Evolutionary conservation across 2,113 vertebrate species (phyloP).

Genomic region (Cyrtonyx montezumae): DNA sequence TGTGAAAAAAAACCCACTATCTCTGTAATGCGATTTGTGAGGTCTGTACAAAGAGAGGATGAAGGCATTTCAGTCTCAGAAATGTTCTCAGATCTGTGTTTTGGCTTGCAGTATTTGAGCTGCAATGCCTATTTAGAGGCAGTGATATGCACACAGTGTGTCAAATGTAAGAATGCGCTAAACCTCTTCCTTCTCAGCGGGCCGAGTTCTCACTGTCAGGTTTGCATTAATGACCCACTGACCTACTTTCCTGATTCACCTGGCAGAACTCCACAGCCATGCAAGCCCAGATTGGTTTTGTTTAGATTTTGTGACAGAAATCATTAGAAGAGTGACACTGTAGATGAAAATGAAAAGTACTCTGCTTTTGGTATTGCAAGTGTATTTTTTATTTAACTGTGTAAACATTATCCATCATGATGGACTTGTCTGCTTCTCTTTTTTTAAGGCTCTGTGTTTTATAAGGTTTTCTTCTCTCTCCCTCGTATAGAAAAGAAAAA

Average conservation of each 20-base stretch:
- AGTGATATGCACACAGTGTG: neutral
- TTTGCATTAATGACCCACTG: constrained; percentile 75
- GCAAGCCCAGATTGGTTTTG: constrained; percentile 52
- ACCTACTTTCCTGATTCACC: constrained; percentile 76
- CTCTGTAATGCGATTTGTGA: constrained; percentile 1
- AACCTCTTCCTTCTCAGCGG: neutral
- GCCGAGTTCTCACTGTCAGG: constrained; percentile 19
- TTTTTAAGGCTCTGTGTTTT: neutral
- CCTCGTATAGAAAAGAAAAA: constrained; percentile 62
- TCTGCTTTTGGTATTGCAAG: neutral
- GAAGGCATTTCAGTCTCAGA: neutral
- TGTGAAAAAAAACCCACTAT: neutral
- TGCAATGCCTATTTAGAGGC: neutral
- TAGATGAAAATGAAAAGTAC: constrained; percentile 52
- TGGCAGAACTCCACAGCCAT: constrained; percentile 42
- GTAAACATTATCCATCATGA: constrained; percentile 39
- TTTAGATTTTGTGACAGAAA: constrained; percentile 66
- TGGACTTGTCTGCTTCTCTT: neutral
- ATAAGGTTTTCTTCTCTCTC: constrained; percentile 32
- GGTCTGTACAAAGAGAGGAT: neutral
- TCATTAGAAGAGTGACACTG: constrained; percentile 42
- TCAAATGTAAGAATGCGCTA: neutral
- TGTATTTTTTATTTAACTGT: constrained; percentile 59
- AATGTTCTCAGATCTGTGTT: neutral
- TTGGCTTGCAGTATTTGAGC: neutral